Base-by-base conservation (phyloP, 2,888 invertebrate species). In the Callyntrura sp. region DNA sequence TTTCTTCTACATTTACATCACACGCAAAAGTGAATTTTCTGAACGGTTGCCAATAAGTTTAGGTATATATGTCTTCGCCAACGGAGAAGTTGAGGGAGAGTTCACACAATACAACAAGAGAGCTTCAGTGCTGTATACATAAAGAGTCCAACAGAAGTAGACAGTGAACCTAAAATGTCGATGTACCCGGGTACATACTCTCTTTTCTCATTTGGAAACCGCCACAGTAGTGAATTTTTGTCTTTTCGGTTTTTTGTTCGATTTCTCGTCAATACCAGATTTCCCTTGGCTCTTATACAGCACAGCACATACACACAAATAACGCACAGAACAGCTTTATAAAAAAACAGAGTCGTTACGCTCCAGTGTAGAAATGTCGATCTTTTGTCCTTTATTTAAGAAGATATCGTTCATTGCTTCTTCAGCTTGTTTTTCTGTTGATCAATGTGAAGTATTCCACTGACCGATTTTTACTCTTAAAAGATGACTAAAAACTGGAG, bases 21-120 rank as follows among this genome's bases (percentile, higher is more conserved):
- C n/a, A n/a, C 82, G 89, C 81, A 89, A 89, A 89, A 89, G 84
- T 89, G 84, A 84, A 88, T 89, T 84, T 89, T 78, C 89, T 89
- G 89, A 89, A 89, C 84, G 5, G 78, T 70, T 89, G 89, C 89
- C 89, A 89, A 89, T 89, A 89, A 88, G 43, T 88, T n/a, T 87
- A 81, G 62, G 20, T 78, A 60, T 45, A 43, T 62, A 68, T 76
- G 11, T 78, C 35, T 57, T 57, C 28, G 28, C 78, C 9, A 45
- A 43, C 11, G n/a, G n/a, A 45, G 17, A 68, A 68, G 28, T 35
- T 68, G 65, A n/a, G 14, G 65, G 20, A 6, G 20, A 45, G 70
- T 78, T 55, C 55, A 28, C 28, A 20, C 55, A 78, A 78, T 28
- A 78, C 14, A 51, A 20, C 28, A 55, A 55, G 25, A 6, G 78